Evolutionary conservation across 2,797 vertebrate species (phyloP).

Genomic region (Liasis olivaceus): DNA sequence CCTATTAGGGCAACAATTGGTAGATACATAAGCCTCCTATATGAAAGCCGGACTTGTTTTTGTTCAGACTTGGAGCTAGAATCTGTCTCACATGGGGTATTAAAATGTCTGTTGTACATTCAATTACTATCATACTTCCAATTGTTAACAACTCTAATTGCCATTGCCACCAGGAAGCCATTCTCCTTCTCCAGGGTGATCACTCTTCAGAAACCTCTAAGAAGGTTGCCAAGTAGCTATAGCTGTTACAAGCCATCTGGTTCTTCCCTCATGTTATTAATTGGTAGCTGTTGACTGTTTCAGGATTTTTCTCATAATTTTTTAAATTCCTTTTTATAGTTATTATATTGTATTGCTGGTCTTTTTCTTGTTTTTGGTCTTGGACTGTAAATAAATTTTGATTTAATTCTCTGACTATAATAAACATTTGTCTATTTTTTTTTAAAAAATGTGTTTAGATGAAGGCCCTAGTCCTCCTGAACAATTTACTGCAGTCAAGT

Average conservation of each 20-base stretch:
- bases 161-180: not conserved
- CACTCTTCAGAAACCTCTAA: not conserved
- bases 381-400: not conserved
- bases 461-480: conserved; percentile 95
- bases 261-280: not conserved
- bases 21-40: not conserved
- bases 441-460: conserved; percentile 68
- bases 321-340: not conserved
- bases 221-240: not conserved
- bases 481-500: conserved; percentile 93
- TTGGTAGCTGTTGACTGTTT: not conserved
- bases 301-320: not conserved
- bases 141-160: not conserved
- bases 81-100: not conserved
- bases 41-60: not conserved
- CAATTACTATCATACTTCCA: not conserved
- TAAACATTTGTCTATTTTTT: not conserved
- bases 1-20: not conserved
- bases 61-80: not conserved
- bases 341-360: not conserved
- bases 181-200: not conserved
- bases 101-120: not conserved
- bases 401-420: not conserved
- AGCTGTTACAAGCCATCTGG: not conserved
- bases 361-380: not conserved